Conservation (phyloP, 2,797 vertebrate genomes). For the Orientallactaga sibirica region DNA sequence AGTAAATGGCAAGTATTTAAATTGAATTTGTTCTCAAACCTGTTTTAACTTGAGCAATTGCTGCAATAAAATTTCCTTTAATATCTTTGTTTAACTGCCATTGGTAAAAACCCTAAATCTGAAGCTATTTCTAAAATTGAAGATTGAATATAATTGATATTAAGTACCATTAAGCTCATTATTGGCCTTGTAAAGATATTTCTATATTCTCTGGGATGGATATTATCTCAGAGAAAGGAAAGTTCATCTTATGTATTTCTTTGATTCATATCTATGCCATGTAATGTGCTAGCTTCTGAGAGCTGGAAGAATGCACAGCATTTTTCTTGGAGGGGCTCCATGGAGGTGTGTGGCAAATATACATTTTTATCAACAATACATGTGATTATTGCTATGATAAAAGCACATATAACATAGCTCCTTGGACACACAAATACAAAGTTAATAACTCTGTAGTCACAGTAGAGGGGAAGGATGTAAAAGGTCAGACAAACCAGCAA, state of each 20-base stretch:
- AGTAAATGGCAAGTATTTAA: constrained; percentile 79
- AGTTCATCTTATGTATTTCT: constrained; percentile 70
- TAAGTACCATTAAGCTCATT: constrained; percentile 83
- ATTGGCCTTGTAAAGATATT: constrained; percentile 78
- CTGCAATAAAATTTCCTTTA: constrained; percentile 81
- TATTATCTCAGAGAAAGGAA: constrained; percentile 72
- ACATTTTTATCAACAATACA: neutral
- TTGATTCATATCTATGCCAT: constrained; percentile 59
- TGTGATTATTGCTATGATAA: neutral
- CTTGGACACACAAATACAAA: neutral
- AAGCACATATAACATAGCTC: neutral
- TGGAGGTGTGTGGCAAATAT: neutral
- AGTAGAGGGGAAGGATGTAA: neutral
- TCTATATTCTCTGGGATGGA: constrained; percentile 68
- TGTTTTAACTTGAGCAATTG: constrained; percentile 79
- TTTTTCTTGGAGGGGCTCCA: neutral
- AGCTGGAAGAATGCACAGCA: constrained; percentile 14
- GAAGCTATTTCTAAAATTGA: constrained; percentile 83
- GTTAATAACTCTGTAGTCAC: constrained; percentile 16
- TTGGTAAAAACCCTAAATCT: constrained; percentile 66
- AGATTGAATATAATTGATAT: constrained; percentile 83
- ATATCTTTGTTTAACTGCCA: constrained; percentile 82
- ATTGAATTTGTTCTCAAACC: constrained; percentile 82
- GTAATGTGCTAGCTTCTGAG: constrained; percentile 6
- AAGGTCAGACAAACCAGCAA: constrained; percentile 29